A percentile compares a stretch with the other conserved stretches of the same genome.
These are phyloP conservation scores for Stramonita haemastoma DNA, from an alignment of 2,888 invertebrate species.

Conservation along the genomic window DNA sequence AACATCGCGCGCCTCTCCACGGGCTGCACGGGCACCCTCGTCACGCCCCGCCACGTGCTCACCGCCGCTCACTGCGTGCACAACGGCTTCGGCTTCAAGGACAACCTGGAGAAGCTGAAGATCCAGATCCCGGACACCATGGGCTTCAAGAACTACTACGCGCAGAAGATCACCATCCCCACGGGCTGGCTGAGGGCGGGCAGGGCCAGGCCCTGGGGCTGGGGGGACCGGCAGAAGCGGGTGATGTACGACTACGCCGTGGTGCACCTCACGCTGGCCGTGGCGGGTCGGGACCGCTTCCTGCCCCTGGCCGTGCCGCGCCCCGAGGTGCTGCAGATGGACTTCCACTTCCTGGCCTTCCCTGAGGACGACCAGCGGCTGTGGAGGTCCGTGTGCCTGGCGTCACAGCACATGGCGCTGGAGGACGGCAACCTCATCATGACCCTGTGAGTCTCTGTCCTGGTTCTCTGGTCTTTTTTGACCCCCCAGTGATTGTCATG, in stretches of 20 bases:
- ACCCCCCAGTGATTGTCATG: too few relatives aligned
- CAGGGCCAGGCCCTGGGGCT: neutral
- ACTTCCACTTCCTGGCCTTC: conserved; percentile 68
- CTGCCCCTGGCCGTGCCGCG: conserved; percentile 63
- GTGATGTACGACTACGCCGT: conserved; percentile 70
- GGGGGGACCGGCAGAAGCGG: conserved; percentile 35
- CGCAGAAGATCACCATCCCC: conserved; percentile 66
- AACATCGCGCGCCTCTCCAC: conserved; percentile 70
- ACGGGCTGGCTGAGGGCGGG: conserved; percentile 57
- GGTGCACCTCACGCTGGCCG: conserved; percentile 63
- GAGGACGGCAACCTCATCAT: conserved; percentile 64
- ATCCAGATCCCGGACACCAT: conserved; percentile 66
- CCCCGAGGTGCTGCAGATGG: conserved; percentile 55
- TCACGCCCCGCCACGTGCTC: conserved; percentile 69
- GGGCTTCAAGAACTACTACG: conserved; percentile 65
- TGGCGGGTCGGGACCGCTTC: conserved; percentile 63
- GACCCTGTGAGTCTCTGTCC: conserved; percentile 63
- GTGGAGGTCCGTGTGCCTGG: conserved; percentile 63
- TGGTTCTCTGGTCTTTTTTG: too few relatives aligned
- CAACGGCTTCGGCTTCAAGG: conserved; percentile 62
- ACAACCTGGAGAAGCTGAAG: conserved; percentile 66
- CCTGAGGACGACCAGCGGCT: conserved; percentile 53
- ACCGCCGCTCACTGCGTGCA: conserved; percentile 75
- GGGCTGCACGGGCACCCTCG: conserved; percentile 72
- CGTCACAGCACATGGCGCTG: conserved; percentile 55